Percentiles rank a stretch among this genome's conserved stretches.
Conservation (phyloP, 2,797 vertebrate genomes). For the Melanogrammus aeglefinus region DNA sequence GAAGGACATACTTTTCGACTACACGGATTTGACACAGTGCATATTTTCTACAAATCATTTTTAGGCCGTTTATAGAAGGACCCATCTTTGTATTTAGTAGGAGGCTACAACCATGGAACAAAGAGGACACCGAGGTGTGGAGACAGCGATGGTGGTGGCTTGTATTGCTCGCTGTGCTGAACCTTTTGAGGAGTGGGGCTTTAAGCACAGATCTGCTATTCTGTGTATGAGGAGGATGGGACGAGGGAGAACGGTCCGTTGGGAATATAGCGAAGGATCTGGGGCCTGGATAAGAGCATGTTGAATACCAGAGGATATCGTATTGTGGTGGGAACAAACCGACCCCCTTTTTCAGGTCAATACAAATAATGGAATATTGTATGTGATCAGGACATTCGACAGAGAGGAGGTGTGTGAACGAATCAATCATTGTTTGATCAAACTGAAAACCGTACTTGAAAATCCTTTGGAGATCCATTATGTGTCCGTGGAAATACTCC, state of each 20-base stretch:
- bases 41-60: background rate
- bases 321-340: conserved; percentile 61
- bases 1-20: background rate
- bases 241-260: conserved; percentile 67
- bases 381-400: conserved; percentile 58
- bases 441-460: conserved; percentile 68
- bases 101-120: conserved; percentile 51
- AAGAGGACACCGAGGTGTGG: conserved; percentile 34
- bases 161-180: conserved; percentile 45
- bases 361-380: conserved; percentile 61
- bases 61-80: background rate
- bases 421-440: conserved; percentile 55
- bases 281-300: conserved; percentile 61
- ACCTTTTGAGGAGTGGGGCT: conserved; percentile 45
- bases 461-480: conserved; percentile 69
- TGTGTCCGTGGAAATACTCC: conserved; percentile 55
- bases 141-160: conserved; percentile 38
- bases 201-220: conserved; percentile 70
- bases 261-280: conserved; percentile 76
- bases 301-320: conserved; percentile 64
- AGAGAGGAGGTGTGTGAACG: conserved; percentile 65
- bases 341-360: conserved; percentile 61
- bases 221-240: conserved; percentile 69
- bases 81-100: background rate
- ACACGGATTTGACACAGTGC: background rate